Conservation (phyloP, 2,113 vertebrate species). For the Cheilinus undulatus region DNA sequence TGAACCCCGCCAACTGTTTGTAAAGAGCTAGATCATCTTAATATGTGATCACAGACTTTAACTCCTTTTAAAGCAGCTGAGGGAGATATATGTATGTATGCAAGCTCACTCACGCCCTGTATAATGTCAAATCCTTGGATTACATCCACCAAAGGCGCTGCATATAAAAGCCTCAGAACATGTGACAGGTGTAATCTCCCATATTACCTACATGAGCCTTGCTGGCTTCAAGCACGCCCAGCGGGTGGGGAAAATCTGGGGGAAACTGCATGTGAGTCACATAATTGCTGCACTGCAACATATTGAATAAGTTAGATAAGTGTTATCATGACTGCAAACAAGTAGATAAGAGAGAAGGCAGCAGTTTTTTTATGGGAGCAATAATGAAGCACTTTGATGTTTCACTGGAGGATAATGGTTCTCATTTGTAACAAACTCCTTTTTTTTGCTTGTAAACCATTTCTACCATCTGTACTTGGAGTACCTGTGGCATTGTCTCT, state of each 20-base stretch:
- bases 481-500: slow-evolving; percentile 23
- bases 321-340: slow-evolving; percentile 36
- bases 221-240: slow-evolving; percentile 37
- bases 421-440: slow-evolving; percentile 22
- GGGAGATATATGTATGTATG: slow-evolving; percentile 29
- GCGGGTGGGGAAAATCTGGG: slow-evolving; percentile 34
- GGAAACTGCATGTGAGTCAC: slow-evolving; percentile 44
- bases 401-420: slow-evolving; percentile 31
- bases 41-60: slow-evolving; percentile 44
- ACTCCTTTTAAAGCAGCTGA: slow-evolving; percentile 36
- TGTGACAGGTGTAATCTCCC: slow-evolving; percentile 78
- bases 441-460: slow-evolving; percentile 9
- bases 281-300: slow-evolving; percentile 52
- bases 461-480: slow-evolving; percentile 19
- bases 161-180: slow-evolving; percentile 65
- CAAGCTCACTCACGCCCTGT: slow-evolving; percentile 40
- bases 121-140: slow-evolving; percentile 76
- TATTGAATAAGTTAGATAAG: slow-evolving; percentile 28
- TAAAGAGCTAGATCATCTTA: slow-evolving; percentile 40
- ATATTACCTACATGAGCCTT: slow-evolving; percentile 66
- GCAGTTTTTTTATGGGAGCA: slow-evolving; percentile 31
- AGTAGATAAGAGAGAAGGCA: slow-evolving; percentile 19
- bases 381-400: slow-evolving; percentile 28
- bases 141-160: slow-evolving; percentile 76
- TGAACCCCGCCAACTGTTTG: slow-evolving; percentile 24